Evolutionary conservation across 2,113 vertebrate genomes (phyloP).

Genomic region (Amblyornis subalaris): DNA sequence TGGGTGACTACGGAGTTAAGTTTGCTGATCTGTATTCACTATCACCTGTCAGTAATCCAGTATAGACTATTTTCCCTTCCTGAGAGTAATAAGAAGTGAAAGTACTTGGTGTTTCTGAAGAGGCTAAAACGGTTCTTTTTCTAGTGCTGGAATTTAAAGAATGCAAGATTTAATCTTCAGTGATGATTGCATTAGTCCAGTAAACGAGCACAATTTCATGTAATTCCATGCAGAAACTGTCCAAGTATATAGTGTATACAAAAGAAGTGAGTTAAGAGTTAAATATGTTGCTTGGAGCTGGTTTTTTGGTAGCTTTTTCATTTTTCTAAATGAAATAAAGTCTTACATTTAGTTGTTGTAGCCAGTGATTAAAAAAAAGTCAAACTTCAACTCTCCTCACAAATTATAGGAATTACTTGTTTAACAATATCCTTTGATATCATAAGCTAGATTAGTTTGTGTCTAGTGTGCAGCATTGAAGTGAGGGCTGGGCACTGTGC

Average conservation of each 20-base stretch:
- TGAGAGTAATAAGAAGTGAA: background rate
- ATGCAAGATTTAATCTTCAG: constrained; percentile 7
- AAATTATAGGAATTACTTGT: background rate
- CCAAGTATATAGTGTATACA: background rate
- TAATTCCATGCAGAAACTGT: background rate
- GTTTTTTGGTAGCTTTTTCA: background rate
- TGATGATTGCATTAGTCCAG: background rate
- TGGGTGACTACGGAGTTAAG: background rate
- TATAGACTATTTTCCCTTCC: background rate
- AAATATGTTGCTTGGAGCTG: background rate
- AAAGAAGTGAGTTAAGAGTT: background rate
- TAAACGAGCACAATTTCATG: background rate
- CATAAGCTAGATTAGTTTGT: background rate
- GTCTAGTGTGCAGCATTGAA: background rate
- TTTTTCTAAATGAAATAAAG: background rate
- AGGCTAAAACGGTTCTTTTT: background rate
- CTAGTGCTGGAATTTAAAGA: background rate
- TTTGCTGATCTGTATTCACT: background rate
- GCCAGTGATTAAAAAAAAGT: background rate
- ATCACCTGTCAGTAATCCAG: background rate
- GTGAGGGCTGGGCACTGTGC: background rate
- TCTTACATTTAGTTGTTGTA: background rate
- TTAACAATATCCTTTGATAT: background rate
- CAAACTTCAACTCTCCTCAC: background rate
- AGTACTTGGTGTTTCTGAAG: background rate